A percentile compares a stretch with the other conserved stretches of the same genome.
Evolutionary conservation across 2,113 vertebrate genomes (phyloP).

Genomic region (Sporophila hypoxantha): DNA sequence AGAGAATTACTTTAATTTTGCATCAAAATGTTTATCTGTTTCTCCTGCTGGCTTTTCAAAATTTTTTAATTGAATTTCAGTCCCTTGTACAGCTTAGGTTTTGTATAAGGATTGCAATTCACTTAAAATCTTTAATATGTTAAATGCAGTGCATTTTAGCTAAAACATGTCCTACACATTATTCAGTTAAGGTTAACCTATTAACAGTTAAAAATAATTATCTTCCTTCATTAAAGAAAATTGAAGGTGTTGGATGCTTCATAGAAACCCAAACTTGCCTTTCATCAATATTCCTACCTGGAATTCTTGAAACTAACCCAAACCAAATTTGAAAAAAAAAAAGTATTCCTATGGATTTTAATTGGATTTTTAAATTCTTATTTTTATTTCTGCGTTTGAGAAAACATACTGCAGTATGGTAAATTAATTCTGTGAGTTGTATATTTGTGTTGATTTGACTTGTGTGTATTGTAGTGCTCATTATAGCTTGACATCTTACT

Average conservation of each 20-base stretch:
- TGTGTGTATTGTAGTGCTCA: not conserved
- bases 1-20: conserved; percentile 51
- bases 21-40: conserved; percentile 56
- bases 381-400: conserved; percentile 1
- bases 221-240: not conserved
- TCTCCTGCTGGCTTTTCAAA: conserved; percentile 1
- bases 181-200: not conserved
- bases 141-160: conserved; percentile 57
- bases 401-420: not conserved
- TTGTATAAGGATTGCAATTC: conserved; percentile 35
- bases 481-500: not conserved
- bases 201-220: not conserved
- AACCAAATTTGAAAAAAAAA: not conserved
- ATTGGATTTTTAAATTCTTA: not conserved
- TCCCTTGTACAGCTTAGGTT: not conserved
- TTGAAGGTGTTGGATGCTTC: conserved; percentile 6
- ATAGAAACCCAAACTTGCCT: not conserved
- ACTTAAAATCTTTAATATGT: conserved; percentile 27
- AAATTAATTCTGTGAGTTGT: not conserved
- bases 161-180: not conserved
- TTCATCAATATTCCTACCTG: not conserved
- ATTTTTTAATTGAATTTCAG: conserved; percentile 44
- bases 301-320: not conserved
- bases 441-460: conserved; percentile 12
- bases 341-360: not conserved